These are phyloP conservation scores for Epinotia nisella DNA, from an alignment of 2,888 invertebrate genomes.

Conservation along the genomic window DNA sequence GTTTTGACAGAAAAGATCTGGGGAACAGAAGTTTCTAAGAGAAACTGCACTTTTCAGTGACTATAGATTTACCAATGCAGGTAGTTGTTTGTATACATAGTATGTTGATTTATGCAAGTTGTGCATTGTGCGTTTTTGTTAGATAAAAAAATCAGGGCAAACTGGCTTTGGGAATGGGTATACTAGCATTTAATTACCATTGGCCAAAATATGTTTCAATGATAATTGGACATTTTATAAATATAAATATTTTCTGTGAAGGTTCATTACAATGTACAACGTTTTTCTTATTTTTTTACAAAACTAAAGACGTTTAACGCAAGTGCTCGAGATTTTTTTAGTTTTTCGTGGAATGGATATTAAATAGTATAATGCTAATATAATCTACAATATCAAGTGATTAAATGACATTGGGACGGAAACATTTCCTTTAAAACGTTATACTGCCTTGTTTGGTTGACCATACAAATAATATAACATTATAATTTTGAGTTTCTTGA, in stretches of 20 bases:
- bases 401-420: constrained; percentile 84
- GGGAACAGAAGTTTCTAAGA: background rate
- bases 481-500: constrained; percentile 28
- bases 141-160: too few species aligned
- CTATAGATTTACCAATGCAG: background rate
- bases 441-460: constrained; percentile 37
- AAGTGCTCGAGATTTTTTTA: constrained; percentile 50
- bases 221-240: background rate
- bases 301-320: background rate
- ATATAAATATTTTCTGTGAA: background rate
- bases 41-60: background rate
- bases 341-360: constrained; percentile 56
- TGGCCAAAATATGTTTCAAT: background rate
- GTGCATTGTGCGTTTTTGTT: background rate
- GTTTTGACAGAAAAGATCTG: background rate
- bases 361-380: constrained; percentile 56
- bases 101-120: background rate
- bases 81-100: background rate
- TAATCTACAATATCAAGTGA: constrained; percentile 67
- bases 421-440: constrained; percentile 72
- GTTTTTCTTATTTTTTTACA: background rate
- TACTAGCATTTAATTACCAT: background rate
- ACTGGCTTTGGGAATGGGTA: background rate
- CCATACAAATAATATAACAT: constrained; percentile 29
- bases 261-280: background rate